phyloP scores from a whole-genome alignment of 1,140 invertebrate species.

The Trinorchestia longiramus region DNA sequence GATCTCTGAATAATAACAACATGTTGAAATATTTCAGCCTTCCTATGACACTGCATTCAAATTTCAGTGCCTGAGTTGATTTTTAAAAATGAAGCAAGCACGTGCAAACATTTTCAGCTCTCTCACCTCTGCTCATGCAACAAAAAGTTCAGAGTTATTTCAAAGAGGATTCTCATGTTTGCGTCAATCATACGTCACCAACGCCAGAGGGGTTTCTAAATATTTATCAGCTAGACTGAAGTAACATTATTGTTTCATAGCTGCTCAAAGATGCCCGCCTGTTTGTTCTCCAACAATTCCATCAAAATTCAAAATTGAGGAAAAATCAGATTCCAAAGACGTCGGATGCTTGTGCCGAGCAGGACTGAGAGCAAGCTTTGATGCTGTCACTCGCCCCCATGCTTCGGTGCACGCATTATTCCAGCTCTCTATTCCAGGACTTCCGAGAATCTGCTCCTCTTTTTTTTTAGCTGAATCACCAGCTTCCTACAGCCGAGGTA shows the following conservation, averaged over 20 bases:
- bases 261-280: neutral
- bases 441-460: neutral
- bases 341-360: neutral
- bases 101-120: neutral
- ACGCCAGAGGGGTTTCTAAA: neutral
- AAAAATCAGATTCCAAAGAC: neutral
- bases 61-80: too few species aligned
- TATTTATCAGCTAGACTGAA: neutral
- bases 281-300: neutral
- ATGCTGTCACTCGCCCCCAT: neutral
- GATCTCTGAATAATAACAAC: too few species aligned
- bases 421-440: neutral
- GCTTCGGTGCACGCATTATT: neutral
- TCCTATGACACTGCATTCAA: too few species aligned
- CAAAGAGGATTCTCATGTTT: neutral
- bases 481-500: neutral
- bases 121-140: neutral
- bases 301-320: neutral
- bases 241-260: neutral
- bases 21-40: too few species aligned
- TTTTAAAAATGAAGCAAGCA: neutral
- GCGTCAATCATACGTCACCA: neutral
- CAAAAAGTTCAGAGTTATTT: neutral
- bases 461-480: neutral
- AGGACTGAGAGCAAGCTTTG: neutral